Evolutionary conservation across 2,113 vertebrate species (phyloP).

Genomic region (Eurypyga helias): DNA sequence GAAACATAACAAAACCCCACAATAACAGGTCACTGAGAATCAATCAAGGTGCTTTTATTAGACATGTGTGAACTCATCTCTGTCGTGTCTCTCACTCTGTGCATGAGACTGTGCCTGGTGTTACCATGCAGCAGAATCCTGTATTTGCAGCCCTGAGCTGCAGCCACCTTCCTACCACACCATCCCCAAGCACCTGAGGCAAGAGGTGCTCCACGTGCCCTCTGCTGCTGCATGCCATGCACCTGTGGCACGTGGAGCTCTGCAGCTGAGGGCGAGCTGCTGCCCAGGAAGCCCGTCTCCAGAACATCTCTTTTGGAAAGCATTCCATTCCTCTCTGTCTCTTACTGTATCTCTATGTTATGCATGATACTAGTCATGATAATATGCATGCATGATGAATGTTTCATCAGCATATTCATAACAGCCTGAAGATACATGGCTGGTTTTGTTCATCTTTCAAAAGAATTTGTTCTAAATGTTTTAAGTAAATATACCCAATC

Average conservation of each 20-base stretch:
- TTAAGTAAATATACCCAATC: not conserved
- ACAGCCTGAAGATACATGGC: not conserved
- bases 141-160: not conserved
- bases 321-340: not conserved
- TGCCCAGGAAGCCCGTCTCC: not conserved
- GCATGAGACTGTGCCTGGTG: not conserved
- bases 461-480: not conserved
- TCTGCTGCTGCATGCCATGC: not conserved
- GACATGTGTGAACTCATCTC: not conserved
- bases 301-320: not conserved
- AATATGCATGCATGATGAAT: not conserved
- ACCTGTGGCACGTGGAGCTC: not conserved
- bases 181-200: not conserved
- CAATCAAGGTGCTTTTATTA: not conserved
- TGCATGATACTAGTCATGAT: not conserved
- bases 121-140: not conserved
- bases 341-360: not conserved
- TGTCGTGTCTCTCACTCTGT: not conserved
- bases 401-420: not conserved
- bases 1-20: not conserved
- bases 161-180: fast-evolving
- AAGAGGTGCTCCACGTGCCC: not conserved
- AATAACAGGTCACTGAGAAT: not conserved
- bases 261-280: not conserved
- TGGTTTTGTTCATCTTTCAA: not conserved